phyloP scores from a whole-genome alignment of 2,888 invertebrate genomes.

The Corythucha ciliata region DNA sequence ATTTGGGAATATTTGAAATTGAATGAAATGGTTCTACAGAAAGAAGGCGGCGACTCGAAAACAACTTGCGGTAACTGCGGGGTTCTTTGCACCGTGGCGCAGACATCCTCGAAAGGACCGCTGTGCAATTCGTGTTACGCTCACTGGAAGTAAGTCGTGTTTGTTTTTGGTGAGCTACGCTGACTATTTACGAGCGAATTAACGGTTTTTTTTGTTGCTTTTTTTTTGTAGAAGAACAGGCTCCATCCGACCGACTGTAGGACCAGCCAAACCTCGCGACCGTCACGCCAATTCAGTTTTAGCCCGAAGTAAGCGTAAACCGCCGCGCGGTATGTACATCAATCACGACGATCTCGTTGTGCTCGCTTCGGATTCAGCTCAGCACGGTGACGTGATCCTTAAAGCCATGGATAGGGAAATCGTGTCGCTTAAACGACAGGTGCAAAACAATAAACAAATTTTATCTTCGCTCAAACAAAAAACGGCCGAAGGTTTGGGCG shows the following conservation, averaged over 20 bases:
- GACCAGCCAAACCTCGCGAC: constrained; percentile 47
- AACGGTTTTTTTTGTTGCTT: constrained; percentile 7
- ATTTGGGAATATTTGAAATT: background rate
- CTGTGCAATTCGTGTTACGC: constrained; percentile 77
- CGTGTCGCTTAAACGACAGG: constrained; percentile 88
- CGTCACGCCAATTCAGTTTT: constrained; percentile 41
- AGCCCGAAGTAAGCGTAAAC: constrained; percentile 57
- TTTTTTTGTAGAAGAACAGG: constrained; percentile 62
- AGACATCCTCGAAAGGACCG: constrained; percentile 64
- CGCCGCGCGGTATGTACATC: constrained; percentile 94
- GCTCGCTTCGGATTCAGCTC: constrained; percentile 66
- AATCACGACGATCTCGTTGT: constrained; percentile 93
- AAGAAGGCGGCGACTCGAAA: constrained; percentile 37
- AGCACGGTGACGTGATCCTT: constrained; percentile 71
- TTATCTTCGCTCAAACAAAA: constrained; percentile 78
- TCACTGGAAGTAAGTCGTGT: constrained; percentile 69
- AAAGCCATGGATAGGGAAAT: constrained; percentile 89
- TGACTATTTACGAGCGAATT: background rate
- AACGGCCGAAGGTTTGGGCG: constrained; percentile 53
- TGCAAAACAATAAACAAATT: constrained; percentile 89
- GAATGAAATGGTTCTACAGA: constrained; percentile 35
- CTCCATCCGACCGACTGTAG: constrained; percentile 67
- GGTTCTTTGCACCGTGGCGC: constrained; percentile 62
- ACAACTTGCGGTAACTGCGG: constrained; percentile 58
- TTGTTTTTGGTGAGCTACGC: too few relatives aligned